Conservation (phyloP, 2,888 invertebrate genomes). For the Fragum sueziense region DNA sequence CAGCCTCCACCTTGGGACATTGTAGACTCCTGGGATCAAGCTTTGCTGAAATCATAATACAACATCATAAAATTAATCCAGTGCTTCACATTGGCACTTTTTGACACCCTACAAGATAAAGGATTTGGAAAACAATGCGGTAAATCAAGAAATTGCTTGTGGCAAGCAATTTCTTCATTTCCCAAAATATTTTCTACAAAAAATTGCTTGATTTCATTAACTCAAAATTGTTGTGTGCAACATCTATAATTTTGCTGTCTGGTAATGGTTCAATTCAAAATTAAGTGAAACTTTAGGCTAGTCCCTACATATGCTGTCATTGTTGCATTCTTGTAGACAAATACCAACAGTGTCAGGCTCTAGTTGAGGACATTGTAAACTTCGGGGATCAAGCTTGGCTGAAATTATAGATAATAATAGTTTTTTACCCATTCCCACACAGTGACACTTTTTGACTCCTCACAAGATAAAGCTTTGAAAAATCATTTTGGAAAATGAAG, state of each 20-base stretch:
- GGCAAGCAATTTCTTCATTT: not conserved
- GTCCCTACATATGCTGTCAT: not conserved
- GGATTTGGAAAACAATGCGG: not conserved
- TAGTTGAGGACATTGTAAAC: not conserved
- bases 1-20: not conserved
- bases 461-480: too few relatives aligned
- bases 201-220: too few relatives aligned
- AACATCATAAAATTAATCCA: too few relatives aligned
- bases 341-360: not conserved
- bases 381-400: not conserved
- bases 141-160: not conserved
- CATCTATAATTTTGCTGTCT: too few relatives aligned
- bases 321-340: not conserved
- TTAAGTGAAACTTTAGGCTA: not conserved
- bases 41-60: not conserved
- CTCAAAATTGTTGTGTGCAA: too few relatives aligned
- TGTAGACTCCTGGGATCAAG: not conserved
- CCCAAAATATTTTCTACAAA: not conserved
- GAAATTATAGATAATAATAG: not conserved
- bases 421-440: not conserved
- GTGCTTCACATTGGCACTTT: too few relatives aligned
- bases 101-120: too few relatives aligned
- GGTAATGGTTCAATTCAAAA: too few relatives aligned
- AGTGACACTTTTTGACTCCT: too few relatives aligned
- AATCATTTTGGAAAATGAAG: too few relatives aligned